These are phyloP conservation scores for Drosophila littoralis DNA, from an alignment of 1,140 invertebrate genomes.

Conservation along the genomic window DNA sequence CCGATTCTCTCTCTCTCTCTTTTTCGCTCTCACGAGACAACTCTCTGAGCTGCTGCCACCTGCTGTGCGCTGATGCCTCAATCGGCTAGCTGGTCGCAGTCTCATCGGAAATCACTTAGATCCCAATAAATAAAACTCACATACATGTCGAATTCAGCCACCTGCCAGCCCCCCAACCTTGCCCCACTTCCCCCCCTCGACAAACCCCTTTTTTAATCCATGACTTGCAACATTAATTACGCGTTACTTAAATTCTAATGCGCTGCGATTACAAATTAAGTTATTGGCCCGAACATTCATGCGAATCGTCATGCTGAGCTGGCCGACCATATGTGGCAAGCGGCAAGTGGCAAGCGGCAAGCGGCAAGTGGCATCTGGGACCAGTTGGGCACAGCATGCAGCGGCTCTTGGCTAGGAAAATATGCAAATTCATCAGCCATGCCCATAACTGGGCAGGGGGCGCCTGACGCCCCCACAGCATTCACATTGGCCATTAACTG, in stretches of 20 bases:
- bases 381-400: conserved; percentile 71
- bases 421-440: conserved; percentile 71
- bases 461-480: conserved; percentile 51
- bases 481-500: conserved; percentile 55
- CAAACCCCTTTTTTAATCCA: conserved; percentile 4
- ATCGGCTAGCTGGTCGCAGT: conserved; percentile 70
- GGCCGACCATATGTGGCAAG: conserved; percentile 20
- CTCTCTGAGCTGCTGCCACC: conserved; percentile 47
- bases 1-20: neutral
- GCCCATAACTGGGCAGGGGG: conserved; percentile 19
- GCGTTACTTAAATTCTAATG: conserved; percentile 84
- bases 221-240: conserved; percentile 82
- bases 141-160: conserved; percentile 39
- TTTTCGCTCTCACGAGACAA: neutral
- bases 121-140: conserved; percentile 83
- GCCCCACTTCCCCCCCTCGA: neutral
- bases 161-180: neutral
- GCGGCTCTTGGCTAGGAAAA: conserved; percentile 33
- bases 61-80: conserved; percentile 82
- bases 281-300: conserved; percentile 78
- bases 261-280: conserved; percentile 84
- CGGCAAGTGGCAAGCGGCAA: neutral
- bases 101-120: conserved; percentile 84
- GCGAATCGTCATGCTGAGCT: conserved; percentile 77
- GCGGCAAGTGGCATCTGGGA: conserved; percentile 27